Evolutionary conservation across 2,888 invertebrate species (phyloP), one percentile per base, ranked within the genome.

Genomic region (Zhuqinia jingwanae): DNA sequence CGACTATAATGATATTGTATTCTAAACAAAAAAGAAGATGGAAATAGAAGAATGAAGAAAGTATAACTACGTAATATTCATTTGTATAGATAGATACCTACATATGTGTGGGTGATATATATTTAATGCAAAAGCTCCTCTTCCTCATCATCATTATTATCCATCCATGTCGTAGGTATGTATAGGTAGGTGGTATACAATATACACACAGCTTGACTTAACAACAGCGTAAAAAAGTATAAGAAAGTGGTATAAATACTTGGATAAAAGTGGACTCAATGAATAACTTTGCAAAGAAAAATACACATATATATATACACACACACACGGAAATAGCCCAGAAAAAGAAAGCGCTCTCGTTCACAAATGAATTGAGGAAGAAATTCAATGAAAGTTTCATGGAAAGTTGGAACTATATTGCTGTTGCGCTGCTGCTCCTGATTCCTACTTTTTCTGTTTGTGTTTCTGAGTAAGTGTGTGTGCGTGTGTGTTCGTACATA

Each of bases 321-420:
- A 68, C 68, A 73, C 25, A 11, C 73, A 73, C 73, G 56, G 56
- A 56, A 75, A 75, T 53, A n/a, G 30, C n/a, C 17, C 20, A 36
- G 75, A 36, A 73, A n/a, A 53, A 73, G 75, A 53, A 50, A 50
- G 65, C 27, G 8, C 36, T 8, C 30, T n/a, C n/a, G n/a, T n/a
- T 65, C 63, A 68, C 47, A 68, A 65, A 58, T 75, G 75, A 75
- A 50, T 36, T 79, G 60, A 58, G 27, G 30, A 77, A 42, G 75
- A 50, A 56, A 65, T 77, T 83, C 83, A 76, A 83, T 83, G 83
- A 83, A 83, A 83, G 50, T 83, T 83, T 83, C 83, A 68, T 77
- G 68, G 77, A 73, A 63, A 75, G 47, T 75, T 63, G 63, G 27
- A 75, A 22, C 50, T 50, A 36, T 8, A 6, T 36, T 36, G n/a